Evolutionary conservation across 2,113 vertebrate species (phyloP), one percentile per base, ranked within the genome.

Genomic region (Tylochromis polylepis): DNA sequence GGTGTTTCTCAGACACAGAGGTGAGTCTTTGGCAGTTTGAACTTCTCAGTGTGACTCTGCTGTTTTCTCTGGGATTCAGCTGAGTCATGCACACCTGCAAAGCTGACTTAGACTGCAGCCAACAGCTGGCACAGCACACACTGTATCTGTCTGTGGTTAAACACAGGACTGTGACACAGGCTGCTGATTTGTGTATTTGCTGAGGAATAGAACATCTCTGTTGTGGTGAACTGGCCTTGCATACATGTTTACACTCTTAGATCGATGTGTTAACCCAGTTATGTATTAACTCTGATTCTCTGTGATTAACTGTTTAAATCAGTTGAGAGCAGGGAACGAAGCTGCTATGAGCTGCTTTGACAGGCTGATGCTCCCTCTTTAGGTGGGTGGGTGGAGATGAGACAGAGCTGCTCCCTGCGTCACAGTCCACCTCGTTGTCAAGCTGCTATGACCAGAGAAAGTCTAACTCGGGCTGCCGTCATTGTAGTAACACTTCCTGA

Each of bases 81-180:
- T 82, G 82, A 88, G 56, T 87, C 82, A 78, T 56, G n/a, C 60
- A 70, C 84, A 88, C 29, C 84, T 85, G 84, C 56, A 38, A 20
- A 22, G 62, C 49, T 20, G 60, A 59, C 57, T 67, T 36, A 14
- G 46, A 53, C 82, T 11, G 49, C 43, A 20, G 38, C 9, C 43
- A 60, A 77, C 87, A 81, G 75, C 72, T 83, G 56, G 57, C 24
- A n/a, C 81, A 43, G 8, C n/a, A 7, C 72, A 77, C 46, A n/a
- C 70, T 67, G 38, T 53, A 24, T 46, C 70, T 67, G 38, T 53
- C 34, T 46, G 24, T 3, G 3, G 14, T 53, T 36, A 8, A 14
- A 29, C 79, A 56, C 18, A 22, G 11, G 10, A 3, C 16, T 49
- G 36, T 24, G 9, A 31, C 36, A 67, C 58, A 10, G 3, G 6